These are phyloP conservation scores for Drosophila ustulata DNA, from an alignment of 2,888 invertebrate genomes.

Conservation along the genomic window DNA sequence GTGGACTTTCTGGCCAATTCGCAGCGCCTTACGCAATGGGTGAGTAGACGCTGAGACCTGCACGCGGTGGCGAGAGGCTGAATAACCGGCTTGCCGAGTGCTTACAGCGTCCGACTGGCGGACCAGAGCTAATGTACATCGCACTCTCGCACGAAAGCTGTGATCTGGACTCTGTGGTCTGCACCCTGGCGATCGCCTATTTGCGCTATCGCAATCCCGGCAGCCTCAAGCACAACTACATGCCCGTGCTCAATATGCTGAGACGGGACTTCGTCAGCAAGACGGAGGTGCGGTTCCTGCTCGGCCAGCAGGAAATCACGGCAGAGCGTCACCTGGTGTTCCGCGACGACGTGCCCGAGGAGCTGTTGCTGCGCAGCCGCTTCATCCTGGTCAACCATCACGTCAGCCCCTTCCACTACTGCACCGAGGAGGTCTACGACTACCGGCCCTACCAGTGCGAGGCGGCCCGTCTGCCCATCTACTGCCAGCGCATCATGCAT, in stretches of 20 bases:
- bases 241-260: constrained; percentile 60
- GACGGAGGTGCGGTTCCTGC: constrained; percentile 48
- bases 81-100: not conserved
- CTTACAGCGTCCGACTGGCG: constrained; percentile 35
- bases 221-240: not conserved
- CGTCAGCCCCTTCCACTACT: constrained; percentile 52
- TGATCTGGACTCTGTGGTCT: constrained; percentile 59
- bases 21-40: constrained; percentile 36
- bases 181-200: constrained; percentile 58
- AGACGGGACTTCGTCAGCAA: constrained; percentile 46
- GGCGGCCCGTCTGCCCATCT: constrained; percentile 39
- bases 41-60: constrained; percentile 27
- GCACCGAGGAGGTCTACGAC: constrained; percentile 54
- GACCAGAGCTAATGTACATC: constrained; percentile 30
- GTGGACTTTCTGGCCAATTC: constrained; percentile 28
- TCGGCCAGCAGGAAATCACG: constrained; percentile 22
- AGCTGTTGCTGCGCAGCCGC: constrained; percentile 41
- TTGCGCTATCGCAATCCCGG: constrained; percentile 35
- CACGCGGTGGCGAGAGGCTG: too few relatives aligned
- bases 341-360: constrained; percentile 56
- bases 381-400: constrained; percentile 61
- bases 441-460: constrained; percentile 40
- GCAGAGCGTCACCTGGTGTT: constrained; percentile 45
- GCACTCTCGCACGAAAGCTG: constrained; percentile 52
- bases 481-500: constrained; percentile 41